Base-by-base conservation (phyloP, 37 sponge, comb jelly and placozoan genomes). In the Axinella damicornis region DNA sequence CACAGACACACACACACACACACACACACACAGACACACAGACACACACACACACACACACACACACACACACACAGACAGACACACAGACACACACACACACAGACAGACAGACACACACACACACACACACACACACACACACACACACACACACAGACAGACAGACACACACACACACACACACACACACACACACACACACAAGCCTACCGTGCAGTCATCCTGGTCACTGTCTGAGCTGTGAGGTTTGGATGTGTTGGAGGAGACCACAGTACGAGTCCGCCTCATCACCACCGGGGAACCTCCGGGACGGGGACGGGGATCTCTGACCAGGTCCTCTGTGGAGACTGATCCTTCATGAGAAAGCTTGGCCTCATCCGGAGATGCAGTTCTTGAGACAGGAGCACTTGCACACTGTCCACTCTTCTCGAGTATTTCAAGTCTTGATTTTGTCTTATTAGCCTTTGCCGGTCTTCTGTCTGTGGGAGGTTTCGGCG, bases 321-420 rank as follows among this genome's bases (percentile, higher is more conserved):
- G 46, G 46, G 46, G 46, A 12, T 46, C 46, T 25, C 22, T 1
- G 59, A 22, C 46, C 32, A 22, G 13, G 14, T 31, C 17, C 22
- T 61, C 73, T 2, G 27, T 71, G 46, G 73, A 71, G 35, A 2
- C 28, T 30, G 69, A 52, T 9, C 46, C 46, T 9, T 46, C 46
- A 46, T 9, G 46, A 4, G 9, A 46, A 28, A 46, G 39, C 74
- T 73, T 46, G 46, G 46, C 46, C 11, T 28, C 33, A 13, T 78
- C 87, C 4, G 80, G 87, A 12, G 87, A 86, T 27, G 72, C 37
- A 25, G 46, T 79, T n/a, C 87, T 37, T 59, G 79, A 72, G 18
- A 62, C 79, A 40, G 87, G 80, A 22, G 79, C 80, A 79, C 73
- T 85, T 71, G 69, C 66, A 37, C 46, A 46, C 9, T 61, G 59